Base-by-base conservation (phyloP, 2,888 invertebrate species). In the Nebria brevicollis region DNA sequence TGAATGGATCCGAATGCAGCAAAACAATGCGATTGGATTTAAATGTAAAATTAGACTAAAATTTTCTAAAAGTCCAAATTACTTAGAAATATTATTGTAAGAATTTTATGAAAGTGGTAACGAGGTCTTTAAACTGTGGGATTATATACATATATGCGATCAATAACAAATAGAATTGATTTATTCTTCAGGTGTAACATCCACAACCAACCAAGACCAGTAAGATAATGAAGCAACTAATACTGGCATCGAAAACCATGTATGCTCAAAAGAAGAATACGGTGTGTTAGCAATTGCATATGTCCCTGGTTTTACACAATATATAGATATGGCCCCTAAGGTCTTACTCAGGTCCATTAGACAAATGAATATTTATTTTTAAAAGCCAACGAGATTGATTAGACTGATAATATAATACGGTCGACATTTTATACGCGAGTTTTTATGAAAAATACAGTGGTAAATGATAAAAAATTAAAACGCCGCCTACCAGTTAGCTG, bases 321-420 rank as follows among this genome's bases (percentile, higher is more conserved):
- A 20, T 20, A 20, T 20, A 20, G 20, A 20, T 20, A 20, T 20
- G 20, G 20, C 20, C 20, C 20, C 20, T 20, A 1, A 20, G 20
- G 20, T 20, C 20, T 1, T 20, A 20, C 20, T 20, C 20, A 20
- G 20, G 20, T 20, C 66, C 66, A 66, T 66, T 66, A 13, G 25
- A 66, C 66, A 66, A 66, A 66, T 66, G 66, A 66, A 66, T 66
- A 66, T 66, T 66, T 66, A 20, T 25, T 7, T 20, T 20, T 15
- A 25, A 66, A 13, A 66, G 66, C 66, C 8, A 20, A 25, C 66
- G 7, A 66, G 66, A 66, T 66, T 66, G 66, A 66, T 66, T 66
- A 66, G 25, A 15, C 15, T 66, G 66, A 66, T 66, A 66, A 66
- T 66, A 11, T 66, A 13, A 66, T 66, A 66, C 25, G 66, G 7